phyloP scores from a whole-genome alignment of 1,140 invertebrate species.

The Alviniconcha marisindica region DNA sequence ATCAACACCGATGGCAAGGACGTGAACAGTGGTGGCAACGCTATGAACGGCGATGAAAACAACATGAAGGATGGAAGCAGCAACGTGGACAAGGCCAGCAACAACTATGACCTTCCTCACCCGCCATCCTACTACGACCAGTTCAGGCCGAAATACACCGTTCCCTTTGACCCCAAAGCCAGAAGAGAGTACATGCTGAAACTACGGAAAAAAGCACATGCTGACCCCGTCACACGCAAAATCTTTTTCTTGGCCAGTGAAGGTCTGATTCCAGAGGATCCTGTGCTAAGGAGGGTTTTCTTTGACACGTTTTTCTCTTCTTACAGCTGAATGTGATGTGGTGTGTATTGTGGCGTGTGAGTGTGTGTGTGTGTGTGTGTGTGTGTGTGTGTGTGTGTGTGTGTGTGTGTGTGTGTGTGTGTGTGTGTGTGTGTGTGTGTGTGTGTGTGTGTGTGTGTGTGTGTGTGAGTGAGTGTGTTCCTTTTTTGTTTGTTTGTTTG shows the following conservation, averaged over 20 bases:
- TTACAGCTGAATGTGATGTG: no score
- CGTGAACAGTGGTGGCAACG: neutral
- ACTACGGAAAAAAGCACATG: neutral
- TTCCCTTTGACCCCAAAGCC: neutral
- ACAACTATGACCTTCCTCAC: neutral
- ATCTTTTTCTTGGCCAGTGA: neutral
- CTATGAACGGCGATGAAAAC: neutral
- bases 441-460: no score
- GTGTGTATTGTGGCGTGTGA: no score
- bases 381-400: no score
- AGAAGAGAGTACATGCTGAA: neutral
- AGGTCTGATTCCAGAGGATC: neutral
- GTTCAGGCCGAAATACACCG: neutral
- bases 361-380: no score
- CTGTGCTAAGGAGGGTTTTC: neutral
- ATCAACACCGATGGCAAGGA: no score
- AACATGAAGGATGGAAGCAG: neutral
- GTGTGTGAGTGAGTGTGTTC: no score
- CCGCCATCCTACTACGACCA: neutral
- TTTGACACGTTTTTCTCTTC: neutral
- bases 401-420: no score
- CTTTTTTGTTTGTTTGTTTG: no score
- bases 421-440: no score
- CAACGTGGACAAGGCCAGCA: neutral
- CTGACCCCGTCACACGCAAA: neutral